These are phyloP conservation scores for Spicauda simplicius DNA, from an alignment of 2,888 invertebrate species.

Conservation along the genomic window DNA sequence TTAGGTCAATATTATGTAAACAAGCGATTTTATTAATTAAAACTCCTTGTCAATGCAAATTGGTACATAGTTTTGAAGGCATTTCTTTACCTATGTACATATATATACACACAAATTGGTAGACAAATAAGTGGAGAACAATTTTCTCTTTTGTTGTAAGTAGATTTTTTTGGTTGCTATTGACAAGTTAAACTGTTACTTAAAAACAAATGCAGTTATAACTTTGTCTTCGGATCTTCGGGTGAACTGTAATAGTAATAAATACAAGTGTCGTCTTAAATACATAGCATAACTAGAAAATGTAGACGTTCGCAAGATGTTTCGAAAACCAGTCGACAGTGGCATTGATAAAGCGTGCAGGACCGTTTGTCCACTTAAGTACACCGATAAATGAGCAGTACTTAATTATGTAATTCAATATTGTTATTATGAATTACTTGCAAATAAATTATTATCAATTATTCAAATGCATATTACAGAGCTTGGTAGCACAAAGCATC, in stretches of 20 bases:
- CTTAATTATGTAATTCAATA: slow-evolving; percentile 41
- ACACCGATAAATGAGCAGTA: slow-evolving; percentile 42
- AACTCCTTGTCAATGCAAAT: not conserved
- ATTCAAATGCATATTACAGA: slow-evolving; percentile 17
- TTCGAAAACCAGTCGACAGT: slow-evolving; percentile 53
- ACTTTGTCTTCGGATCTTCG: too few species aligned
- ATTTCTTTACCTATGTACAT: too few species aligned
- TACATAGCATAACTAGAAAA: slow-evolving; percentile 33
- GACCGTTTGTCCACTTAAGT: slow-evolving; percentile 43
- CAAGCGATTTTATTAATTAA: not conserved
- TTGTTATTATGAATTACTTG: slow-evolving; percentile 29
- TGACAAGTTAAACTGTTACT: too few species aligned
- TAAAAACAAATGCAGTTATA: too few species aligned
- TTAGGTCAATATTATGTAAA: not conserved
- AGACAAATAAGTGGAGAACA: too few species aligned
- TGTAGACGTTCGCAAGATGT: slow-evolving; percentile 55
- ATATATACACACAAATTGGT: too few species aligned
- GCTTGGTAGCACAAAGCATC: not conserved
- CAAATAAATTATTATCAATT: slow-evolving; percentile 25
- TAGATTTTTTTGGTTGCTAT: too few species aligned
- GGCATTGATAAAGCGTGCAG: slow-evolving; percentile 47
- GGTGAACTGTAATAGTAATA: too few species aligned
- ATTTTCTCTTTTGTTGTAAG: too few species aligned
- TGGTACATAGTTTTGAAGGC: too few species aligned
- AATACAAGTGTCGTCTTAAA: not conserved